Conservation (phyloP, 2,113 vertebrate genomes). For the Zosterops borbonicus region DNA sequence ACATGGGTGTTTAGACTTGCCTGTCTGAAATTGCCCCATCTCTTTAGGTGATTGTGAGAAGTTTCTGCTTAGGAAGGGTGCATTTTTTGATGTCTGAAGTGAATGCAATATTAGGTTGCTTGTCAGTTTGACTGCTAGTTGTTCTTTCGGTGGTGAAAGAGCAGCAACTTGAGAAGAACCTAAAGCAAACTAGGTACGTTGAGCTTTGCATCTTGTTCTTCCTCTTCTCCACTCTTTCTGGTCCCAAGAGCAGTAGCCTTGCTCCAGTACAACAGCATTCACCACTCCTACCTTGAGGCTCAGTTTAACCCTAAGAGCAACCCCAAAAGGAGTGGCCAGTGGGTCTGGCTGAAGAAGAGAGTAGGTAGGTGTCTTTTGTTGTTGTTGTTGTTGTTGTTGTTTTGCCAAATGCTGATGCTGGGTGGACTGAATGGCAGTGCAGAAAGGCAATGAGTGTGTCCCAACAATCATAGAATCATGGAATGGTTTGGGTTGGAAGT, state of each 20-base stretch:
- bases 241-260: background rate
- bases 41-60: background rate
- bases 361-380: background rate
- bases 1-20: background rate
- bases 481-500: background rate
- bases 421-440: background rate
- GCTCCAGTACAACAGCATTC: background rate
- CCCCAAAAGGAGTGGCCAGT: background rate
- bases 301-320: background rate
- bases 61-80: background rate
- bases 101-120: background rate
- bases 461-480: background rate
- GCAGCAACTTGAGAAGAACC: background rate
- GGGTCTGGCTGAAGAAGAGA: background rate
- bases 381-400: too few relatives aligned
- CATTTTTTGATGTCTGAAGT: background rate
- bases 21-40: background rate
- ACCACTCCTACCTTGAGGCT: accelerated
- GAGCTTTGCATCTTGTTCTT: background rate
- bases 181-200: background rate
- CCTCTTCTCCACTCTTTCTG: background rate
- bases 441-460: background rate
- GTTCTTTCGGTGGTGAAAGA: background rate
- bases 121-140: background rate
- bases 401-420: background rate